Evolutionary conservation across 2,113 vertebrate genomes (phyloP), one percentile per base, ranked within the genome.

Genomic region (Pantherophis guttatus): DNA sequence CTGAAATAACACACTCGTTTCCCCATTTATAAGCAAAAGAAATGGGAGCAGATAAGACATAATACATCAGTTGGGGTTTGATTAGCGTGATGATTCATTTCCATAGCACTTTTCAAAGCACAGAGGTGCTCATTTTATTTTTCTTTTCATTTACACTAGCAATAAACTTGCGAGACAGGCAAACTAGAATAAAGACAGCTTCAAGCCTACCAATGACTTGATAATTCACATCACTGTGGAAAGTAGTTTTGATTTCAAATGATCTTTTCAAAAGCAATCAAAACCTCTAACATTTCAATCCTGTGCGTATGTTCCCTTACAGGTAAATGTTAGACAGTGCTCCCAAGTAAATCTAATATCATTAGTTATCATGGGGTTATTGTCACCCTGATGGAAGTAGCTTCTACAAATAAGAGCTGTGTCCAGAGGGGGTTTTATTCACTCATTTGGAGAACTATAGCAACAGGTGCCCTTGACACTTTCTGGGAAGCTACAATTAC

Each of bases 81-180:
- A 90, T 93, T 65, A 85, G 89, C 6, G 13, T 12, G 48, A 48
- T 93, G 58, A 52, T 90, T 90, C 44, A 90, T 90, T 90, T 90
- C 75, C 86, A 50, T 44, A 62, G 89, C 48, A 65, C 57, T 86
- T 54, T 65, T 86, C 48, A 62, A 52, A 53, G 17, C 29, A 54
- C 8, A 39, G 12, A 88, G 55, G 55, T 33, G 53, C 19, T 55
- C 24, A 39, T 33, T 70, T 89, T 75, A 57, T 10, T 11, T 29
- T 62, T 90, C 88, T 59, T 90, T 93, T 90, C 55, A 59, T 93
- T 93, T 54, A 24, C 55, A 15, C 26, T 86, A 53, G 50, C 21
- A 59, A 86, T 93, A 93, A n/a, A 81, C 75, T 81, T 10, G 17
- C 0, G 33, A 81, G 33, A 44, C 33, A 44, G 75, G 75, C 33